Conservation (phyloP, 2,888 invertebrate species). For the Ellobium chinense region DNA sequence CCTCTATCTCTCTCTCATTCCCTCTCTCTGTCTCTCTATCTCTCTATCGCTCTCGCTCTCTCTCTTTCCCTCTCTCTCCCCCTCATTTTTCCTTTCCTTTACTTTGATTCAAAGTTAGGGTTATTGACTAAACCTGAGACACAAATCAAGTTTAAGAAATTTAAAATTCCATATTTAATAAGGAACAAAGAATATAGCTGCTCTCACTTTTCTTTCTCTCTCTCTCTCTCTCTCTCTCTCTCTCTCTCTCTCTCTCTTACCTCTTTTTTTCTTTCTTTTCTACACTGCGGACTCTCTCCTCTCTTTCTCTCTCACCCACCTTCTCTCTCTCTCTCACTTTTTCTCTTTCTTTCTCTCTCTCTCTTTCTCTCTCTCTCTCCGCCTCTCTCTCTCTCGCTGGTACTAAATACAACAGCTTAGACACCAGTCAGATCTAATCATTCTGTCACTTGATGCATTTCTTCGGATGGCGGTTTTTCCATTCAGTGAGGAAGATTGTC, state of each 20-base stretch:
- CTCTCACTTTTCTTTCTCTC: slow-evolving; percentile 7
- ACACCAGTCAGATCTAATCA: no score
- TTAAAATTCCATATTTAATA: no score
- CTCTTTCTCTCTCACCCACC: background rate
- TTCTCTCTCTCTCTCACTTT: background rate
- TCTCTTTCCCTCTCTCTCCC: background rate
- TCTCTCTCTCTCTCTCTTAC: background rate
- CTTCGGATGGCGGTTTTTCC: no score
- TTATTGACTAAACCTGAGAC: no score
- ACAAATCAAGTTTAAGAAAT: no score
- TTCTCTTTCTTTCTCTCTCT: slow-evolving; percentile 1
- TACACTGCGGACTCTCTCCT: background rate
- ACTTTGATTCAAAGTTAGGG: no score
- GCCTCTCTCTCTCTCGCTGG: slow-evolving; percentile 6
- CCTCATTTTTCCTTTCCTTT: background rate
- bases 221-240: slow-evolving; percentile 17
- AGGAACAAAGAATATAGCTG: no score
- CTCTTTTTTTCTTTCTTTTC: background rate
- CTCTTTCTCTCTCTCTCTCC: slow-evolving; percentile 1
- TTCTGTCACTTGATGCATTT: background rate
- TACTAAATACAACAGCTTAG: no score
- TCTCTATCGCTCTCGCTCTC: background rate
- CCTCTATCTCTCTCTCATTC: background rate
- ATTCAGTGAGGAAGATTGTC: no score
- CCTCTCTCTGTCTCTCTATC: background rate